Evolutionary conservation across 2,113 vertebrate genomes (phyloP).

Genomic region (Serilophus lunatus): DNA sequence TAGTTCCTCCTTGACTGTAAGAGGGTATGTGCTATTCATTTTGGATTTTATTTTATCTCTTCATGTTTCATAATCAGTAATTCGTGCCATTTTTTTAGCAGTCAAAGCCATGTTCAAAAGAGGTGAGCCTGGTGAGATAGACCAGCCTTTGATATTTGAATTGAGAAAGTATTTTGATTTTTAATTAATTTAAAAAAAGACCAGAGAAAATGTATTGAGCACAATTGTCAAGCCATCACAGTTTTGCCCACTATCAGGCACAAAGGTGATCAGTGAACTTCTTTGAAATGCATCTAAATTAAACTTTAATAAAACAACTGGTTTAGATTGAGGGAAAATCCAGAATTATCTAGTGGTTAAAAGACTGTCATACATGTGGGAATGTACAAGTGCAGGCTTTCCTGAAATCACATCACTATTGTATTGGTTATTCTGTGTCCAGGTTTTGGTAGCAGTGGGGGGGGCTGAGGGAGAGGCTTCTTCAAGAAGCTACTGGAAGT

Average conservation of each 20-base stretch:
- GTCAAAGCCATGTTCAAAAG: background rate
- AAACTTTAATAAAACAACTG: background rate
- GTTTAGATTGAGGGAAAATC: background rate
- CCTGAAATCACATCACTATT: background rate
- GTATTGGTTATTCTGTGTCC: too few relatives aligned
- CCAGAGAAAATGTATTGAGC: too few relatives aligned
- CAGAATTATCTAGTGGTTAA: background rate
- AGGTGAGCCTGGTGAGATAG: background rate
- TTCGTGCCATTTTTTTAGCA: background rate
- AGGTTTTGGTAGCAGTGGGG: too few relatives aligned
- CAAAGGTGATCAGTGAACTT: background rate
- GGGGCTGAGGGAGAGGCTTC: too few relatives aligned
- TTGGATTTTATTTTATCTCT: constrained; percentile 22
- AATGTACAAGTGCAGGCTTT: background rate
- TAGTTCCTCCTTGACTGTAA: background rate
- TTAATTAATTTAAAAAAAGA: background rate
- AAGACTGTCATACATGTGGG: background rate
- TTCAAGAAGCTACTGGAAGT: too few relatives aligned
- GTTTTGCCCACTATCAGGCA: background rate
- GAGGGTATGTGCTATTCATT: background rate
- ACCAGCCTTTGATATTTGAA: background rate
- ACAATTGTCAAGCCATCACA: background rate
- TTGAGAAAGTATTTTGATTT: background rate
- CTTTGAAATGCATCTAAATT: background rate
- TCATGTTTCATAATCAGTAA: constrained; percentile 6